Conservation (phyloP, 1,140 invertebrate species). For the Drosophila nasuta region DNA sequence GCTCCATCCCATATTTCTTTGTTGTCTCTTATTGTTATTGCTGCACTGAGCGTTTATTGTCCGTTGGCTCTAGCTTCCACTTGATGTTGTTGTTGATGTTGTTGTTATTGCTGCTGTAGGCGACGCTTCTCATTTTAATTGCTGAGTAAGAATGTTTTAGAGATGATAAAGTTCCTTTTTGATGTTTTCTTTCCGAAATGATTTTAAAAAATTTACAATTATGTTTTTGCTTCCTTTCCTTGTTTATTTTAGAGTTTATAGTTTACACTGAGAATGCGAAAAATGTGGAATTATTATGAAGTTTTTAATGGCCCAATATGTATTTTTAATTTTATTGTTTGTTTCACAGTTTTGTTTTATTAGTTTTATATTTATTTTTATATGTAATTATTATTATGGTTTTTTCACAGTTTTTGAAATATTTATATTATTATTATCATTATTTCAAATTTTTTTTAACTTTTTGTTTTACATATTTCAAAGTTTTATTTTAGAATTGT, state of each 20-base stretch:
- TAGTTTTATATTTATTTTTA: not conserved
- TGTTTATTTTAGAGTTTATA: not conserved
- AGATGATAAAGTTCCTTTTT: constrained; percentile 11
- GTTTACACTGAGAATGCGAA: constrained; percentile 7
- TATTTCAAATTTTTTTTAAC: not conserved
- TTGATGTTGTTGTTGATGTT: constrained; percentile 34
- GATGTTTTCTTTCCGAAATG: constrained; percentile 23
- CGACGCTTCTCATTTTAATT: constrained; percentile 65
- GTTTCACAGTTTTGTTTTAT: constrained; percentile 3
- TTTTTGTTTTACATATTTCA: not conserved
- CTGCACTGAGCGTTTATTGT: constrained; percentile 38
- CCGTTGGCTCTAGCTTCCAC: constrained; percentile 40
- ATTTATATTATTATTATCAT: too few species aligned
- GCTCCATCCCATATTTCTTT: constrained; percentile 55
- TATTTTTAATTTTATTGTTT: not conserved
- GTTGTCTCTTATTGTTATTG: constrained; percentile 27
- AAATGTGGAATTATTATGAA: not conserved
- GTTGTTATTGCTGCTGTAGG: constrained; percentile 42
- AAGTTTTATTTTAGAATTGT: not conserved
- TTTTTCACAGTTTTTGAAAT: too few species aligned
- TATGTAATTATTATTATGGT: too few species aligned
- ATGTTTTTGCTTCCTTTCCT: not conserved
- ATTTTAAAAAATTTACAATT: constrained; percentile 8
- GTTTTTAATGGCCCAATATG: not conserved
- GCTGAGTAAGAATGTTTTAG: constrained; percentile 4